Evolutionary conservation across 2,797 vertebrate genomes (phyloP), one percentile per base, ranked within the genome.

Genomic region (Scleropages formosus): DNA sequence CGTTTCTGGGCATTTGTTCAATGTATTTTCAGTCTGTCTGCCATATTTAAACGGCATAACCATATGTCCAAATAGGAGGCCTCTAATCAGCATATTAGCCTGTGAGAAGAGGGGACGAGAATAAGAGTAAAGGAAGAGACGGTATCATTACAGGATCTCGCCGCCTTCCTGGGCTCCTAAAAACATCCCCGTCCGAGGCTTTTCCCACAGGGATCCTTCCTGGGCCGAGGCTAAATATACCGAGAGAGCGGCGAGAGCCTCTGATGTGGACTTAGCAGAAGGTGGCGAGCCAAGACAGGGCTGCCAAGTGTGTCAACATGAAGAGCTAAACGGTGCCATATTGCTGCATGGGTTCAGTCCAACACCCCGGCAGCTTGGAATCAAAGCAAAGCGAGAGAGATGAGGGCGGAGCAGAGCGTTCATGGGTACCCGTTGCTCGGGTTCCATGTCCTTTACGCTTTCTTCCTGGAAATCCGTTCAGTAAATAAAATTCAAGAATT

Each of bases 301-400:
- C 59, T 74, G 82, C 81, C 84, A 87, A 85, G 79, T 84, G 80
- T 86, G 85, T 87, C 86, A 88, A 72, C 74, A 46, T 78, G 78
- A 79, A 9, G 0, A 59, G 72, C 77, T 78, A 68, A 75, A 72
- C 73, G 26, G n/a, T 64, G 73, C 65, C 72, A 75, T 31, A 7
- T 46, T 24, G 59, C 16, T 26, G 58, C 72, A 20, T 60, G 62
- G 24, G 44, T 39, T 15, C 27, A 20, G 12, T 27, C 44, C 44
- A 9, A 46, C 27, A n/a, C 63, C 31, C 31, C 72, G n/a, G 61
- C 51, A 72, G 46, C 18, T 44, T 53, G 59, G 67, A 47, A 47
- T 47, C 61, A 59, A 47, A 65, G 67, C 15, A 59, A 27, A 64
- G 26, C 15, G 44, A 59, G 51, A 15, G 44, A 59, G 51, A 47